Base-by-base conservation (phyloP, 2,888 invertebrate species). In the Lasioglossum villosulum region DNA sequence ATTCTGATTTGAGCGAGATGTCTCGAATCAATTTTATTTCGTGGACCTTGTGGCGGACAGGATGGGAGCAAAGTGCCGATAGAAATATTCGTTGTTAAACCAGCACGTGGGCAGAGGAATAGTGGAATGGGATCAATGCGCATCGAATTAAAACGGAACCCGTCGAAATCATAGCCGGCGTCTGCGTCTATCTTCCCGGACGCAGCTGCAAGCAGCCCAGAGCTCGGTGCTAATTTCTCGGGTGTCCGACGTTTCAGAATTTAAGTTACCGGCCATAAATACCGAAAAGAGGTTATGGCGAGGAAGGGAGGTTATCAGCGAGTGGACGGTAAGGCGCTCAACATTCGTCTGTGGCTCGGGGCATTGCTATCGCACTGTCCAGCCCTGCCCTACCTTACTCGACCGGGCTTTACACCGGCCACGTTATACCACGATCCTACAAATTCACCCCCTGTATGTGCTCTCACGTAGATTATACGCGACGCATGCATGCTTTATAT, bases 341-440 rank as follows among this genome's bases (percentile, higher is more conserved):
- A 91, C 90, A 91, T 88, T 91, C 90, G 88, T 90, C 91, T 85
- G 90, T 91, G 90, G 91, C 92, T 89, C 86, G 88, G 86, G 88
- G 90, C 89, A 88, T 89, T 88, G 89, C 93, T 94, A 94, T 94
- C 94, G 93, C 93, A 83, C 89, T 92, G 93, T 92, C 93, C 94
- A 93, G 91, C 86, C 89, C 91, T 91, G 92, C 91, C 91, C 91
- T 88, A 80, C 86, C 89, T 82, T 83, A 82, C 81, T 86, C 88
- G 78, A 27, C 86, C 73, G 86, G 86, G 84, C 90, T 89, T 81
- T 90, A 85, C 89, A 83, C 12, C 77, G 52, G 52, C 81, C 74
- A 52, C 71, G 79, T 82, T 86, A 88, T 74, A 84, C 73, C 30
- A 63, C 79, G 79, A 84, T 80, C 75, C 88, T 85, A 86, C 82